A percentile compares a stretch with the other conserved stretches of the same genome.
Evolutionary conservation across 2,888 invertebrate species (phyloP).

Genomic region (Linnaemya vulpina): DNA sequence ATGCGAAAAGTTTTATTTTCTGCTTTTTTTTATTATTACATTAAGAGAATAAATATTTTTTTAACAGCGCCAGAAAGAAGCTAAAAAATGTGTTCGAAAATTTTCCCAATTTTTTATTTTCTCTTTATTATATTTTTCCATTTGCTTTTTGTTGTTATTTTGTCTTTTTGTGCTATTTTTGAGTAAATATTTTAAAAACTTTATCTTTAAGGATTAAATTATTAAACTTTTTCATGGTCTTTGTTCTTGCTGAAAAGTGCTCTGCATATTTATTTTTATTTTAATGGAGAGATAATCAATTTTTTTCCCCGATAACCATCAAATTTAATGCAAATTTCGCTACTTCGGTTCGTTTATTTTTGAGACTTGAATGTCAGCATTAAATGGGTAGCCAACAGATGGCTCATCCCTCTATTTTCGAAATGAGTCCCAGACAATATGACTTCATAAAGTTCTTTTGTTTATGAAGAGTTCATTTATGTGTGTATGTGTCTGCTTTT

Average conservation of each 20-base stretch:
- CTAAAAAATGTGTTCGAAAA: conserved; percentile 3
- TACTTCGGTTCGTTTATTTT: conserved; percentile 12
- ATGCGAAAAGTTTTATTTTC: conserved; percentile 34
- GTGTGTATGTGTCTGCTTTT: background rate
- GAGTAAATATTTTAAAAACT: conserved; percentile 11
- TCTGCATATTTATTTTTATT: conserved; percentile 44
- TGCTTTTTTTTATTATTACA: conserved; percentile 11
- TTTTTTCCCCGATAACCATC: conserved; percentile 11
- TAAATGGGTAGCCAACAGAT: conserved; percentile 27
- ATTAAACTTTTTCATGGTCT: conserved; percentile 21
- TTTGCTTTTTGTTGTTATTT: background rate
- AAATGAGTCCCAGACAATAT: background rate
- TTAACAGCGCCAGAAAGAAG: conserved; percentile 28
- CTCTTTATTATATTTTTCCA: background rate
- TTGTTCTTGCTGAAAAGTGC: conserved; percentile 34
- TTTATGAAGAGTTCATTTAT: background rate
- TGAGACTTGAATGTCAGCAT: conserved; percentile 14
- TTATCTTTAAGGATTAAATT: conserved; percentile 61
- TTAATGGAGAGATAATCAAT: conserved; percentile 25
- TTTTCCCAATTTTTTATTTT: background rate
- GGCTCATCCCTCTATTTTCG: background rate
- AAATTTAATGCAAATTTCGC: conserved; percentile 30
- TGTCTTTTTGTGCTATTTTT: background rate
- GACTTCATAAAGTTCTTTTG: background rate
- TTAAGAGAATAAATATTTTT: conserved; percentile 5